Percentiles rank a stretch among this genome's conserved stretches.
Evolutionary conservation across 2,113 vertebrate species (phyloP).

Genomic region (Sterrhoptilus dennistouni): DNA sequence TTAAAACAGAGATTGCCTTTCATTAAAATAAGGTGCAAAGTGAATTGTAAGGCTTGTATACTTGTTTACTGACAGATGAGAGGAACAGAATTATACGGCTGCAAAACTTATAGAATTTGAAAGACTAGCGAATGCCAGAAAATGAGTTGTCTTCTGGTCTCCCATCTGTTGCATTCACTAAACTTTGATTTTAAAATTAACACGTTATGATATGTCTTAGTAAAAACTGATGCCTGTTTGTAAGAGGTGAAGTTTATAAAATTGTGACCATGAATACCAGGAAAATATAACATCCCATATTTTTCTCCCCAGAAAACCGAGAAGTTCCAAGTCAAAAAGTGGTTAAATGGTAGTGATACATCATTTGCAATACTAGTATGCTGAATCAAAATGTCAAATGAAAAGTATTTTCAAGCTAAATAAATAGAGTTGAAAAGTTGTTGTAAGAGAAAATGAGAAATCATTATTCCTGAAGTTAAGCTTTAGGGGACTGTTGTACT

Average conservation of each 20-base stretch:
- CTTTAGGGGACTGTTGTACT: neutral
- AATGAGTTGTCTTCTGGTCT: neutral
- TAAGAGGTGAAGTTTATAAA: neutral
- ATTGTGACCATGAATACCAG: neutral
- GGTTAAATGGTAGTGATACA: neutral
- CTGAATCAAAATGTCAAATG: neutral
- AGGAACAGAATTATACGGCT: conserved; percentile 3
- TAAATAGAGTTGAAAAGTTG: neutral
- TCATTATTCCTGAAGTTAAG: neutral
- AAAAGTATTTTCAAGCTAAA: neutral
- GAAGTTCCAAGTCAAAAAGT: neutral
- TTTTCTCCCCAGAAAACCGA: neutral
- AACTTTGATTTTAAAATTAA: neutral
- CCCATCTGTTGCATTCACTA: neutral
- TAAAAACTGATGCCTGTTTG: neutral
- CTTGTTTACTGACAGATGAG: neutral
- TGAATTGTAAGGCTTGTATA: neutral
- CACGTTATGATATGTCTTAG: neutral
- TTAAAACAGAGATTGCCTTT: neutral
- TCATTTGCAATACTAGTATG: neutral
- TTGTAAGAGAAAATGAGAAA: neutral
- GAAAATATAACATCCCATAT: neutral
- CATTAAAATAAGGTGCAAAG: neutral
- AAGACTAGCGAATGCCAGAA: neutral
- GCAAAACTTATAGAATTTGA: neutral